A percentile compares a stretch with the other conserved stretches of the same genome.
These are phyloP conservation scores for Pyrocoelia pectoralis DNA, from an alignment of 2,888 invertebrate species.

Conservation along the genomic window DNA sequence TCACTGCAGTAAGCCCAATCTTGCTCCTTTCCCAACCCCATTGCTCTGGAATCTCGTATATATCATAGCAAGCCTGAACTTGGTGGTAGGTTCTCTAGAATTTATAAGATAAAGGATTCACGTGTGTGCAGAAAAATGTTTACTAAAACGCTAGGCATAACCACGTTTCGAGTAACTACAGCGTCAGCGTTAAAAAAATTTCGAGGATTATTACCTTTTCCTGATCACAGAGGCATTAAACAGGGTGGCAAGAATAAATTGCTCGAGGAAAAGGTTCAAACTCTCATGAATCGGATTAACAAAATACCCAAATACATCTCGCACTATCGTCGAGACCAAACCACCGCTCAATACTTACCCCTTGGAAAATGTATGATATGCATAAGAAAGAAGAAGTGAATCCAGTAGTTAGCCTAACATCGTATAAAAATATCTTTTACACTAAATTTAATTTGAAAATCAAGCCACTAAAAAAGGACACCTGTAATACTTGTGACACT, in stretches of 20 bases:
- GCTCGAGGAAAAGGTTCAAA: background rate
- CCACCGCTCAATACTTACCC: background rate
- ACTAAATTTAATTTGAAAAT: background rate
- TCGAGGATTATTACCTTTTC: background rate
- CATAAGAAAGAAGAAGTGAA: background rate
- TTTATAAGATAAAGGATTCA: background rate
- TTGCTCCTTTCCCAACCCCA: too few relatives aligned
- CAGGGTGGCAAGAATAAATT: background rate
- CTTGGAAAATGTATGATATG: background rate
- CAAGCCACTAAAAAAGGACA: background rate
- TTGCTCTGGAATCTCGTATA: too few relatives aligned
- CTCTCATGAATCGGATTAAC: background rate
- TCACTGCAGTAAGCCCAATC: too few relatives aligned
- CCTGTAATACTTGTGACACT: constrained; percentile 1
- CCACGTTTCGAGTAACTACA: background rate
- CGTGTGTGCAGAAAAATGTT: background rate
- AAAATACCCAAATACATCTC: background rate
- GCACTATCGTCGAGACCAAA: background rate
- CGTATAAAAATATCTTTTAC: background rate
- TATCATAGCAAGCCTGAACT: too few relatives aligned
- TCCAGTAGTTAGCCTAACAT: background rate
- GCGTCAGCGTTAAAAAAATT: background rate
- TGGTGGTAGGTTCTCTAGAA: background rate
- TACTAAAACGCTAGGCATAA: background rate
- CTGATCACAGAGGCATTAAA: background rate